Evolutionary conservation across 2,113 vertebrate genomes (phyloP), one percentile per base, ranked within the genome.

Genomic region (Prunella himalayana): DNA sequence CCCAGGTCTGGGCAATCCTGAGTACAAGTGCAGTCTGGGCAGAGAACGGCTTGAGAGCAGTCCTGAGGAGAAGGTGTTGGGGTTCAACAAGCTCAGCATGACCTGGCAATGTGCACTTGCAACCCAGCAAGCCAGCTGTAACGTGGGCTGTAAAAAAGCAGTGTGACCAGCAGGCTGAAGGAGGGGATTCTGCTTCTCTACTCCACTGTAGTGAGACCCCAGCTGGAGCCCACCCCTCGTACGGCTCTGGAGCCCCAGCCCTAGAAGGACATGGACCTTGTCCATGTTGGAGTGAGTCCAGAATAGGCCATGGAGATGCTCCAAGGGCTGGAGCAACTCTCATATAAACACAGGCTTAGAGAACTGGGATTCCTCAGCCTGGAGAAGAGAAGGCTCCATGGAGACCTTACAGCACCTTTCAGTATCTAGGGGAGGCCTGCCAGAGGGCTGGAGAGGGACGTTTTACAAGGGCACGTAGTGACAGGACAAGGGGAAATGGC

Each of bases 91-190:
- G 19, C 31, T 18, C 41, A 68, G 6, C 61, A 9, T 42, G 47
- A 80, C 41, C n/a, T 25, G 35, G 22, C 14, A 44, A 37, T 44
- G 47, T 56, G 47, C 21, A 27, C 42, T 61, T 3, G 0, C 27
- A 68, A 12, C 13, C 35, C 53, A n/a, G 41, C 68, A 41, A 63
- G 27, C 11, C 53, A 80, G 30, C 31, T 28, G 7, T 61, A 16
- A 25, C 0, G 3, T 54, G 68, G 31, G 22, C 31, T 86, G 31
- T 31, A 21, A 31, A 42, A 86, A 54, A 21, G 22, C 49, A 68
- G 3, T 5, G 19, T 60, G 66, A 31, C 5, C n/a, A 54, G 45
- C 30, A 49, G n/a, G 27, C 47, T 0, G 0, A 60, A 25, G 30
- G 31, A 66, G 30, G 45, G 28, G n/a, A 54, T 60, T 73, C 60